Base-by-base conservation (phyloP, 2,888 invertebrate genomes). In the Drosophila histrio region DNA sequence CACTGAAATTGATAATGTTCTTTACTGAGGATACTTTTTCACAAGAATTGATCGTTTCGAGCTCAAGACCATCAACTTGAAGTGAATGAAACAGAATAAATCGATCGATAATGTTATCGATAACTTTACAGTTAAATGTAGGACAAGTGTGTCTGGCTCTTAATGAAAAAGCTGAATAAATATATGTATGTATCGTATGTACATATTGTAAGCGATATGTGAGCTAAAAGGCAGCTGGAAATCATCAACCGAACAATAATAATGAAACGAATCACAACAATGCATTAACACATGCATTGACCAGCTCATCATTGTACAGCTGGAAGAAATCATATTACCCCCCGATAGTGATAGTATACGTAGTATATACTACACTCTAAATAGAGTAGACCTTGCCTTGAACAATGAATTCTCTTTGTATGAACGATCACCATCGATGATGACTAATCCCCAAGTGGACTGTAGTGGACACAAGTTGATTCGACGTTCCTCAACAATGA, bases 211-310 rank as follows among this genome's bases (percentile, higher is more conserved):
- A 32, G 5, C 24, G n/a, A 53, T 28, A 39, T 22, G 22, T 9
- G 9, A 15, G 9, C n/a, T 21, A 2, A 46, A 19, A 30, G 50
- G 8, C 41, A 69, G 72, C 69, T 65, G 66, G 22, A 49, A 44
- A 9, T 32, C 22, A 19, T 24, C 41, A 28, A 30, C 2, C 3
- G 26, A 39, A 59, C 32, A 50, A 68, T 59, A n/a, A 68, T 59
- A n/a, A 15, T 38, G 5, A n/a, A 24, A 46, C 38, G 26, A 28
- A 39, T 47, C 26, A 28, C 30, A 13, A 61, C 26, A 30, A 21
- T 17, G n/a, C 3, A 13, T 32, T 39, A 41, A 9, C 38, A 46
- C 19, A 26, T 50, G 50, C 50, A 26, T 11, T 26, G 36, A 38
- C 5, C 19, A 30, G 28, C 19, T 21, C 7, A 39, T n/a, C 24